Percentiles rank a stretch among this genome's conserved stretches.
These are phyloP conservation scores for Trichogramma pretiosum DNA, from an alignment of 1,140 invertebrate species.

Conservation along the genomic window DNA sequence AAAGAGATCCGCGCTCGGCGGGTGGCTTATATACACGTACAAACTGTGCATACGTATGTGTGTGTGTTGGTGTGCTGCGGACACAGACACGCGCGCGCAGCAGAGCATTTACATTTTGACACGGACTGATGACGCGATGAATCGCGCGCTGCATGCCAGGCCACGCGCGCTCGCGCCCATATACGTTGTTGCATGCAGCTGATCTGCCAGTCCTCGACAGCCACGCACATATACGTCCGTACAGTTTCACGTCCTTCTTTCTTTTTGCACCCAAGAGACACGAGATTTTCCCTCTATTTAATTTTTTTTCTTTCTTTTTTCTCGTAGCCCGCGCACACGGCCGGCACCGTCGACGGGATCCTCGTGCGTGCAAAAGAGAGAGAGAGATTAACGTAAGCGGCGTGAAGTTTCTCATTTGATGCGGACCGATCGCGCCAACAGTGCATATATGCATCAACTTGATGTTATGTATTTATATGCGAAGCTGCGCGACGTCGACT, in stretches of 20 bases:
- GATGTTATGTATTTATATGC: no score
- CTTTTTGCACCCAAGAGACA: no score
- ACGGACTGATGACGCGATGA: conserved; percentile 10
- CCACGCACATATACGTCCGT: no score
- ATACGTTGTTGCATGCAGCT: no score
- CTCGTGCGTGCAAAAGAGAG: no score
- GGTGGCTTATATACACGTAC: no score
- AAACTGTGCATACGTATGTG: no score
- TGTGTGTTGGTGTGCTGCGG: background rate
- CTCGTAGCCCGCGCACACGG: no score
- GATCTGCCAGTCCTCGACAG: no score
- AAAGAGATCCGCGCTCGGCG: background rate
- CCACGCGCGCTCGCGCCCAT: background rate
- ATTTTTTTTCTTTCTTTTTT: no score
- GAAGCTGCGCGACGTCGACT: background rate
- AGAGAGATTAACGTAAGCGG: conserved; percentile 8
- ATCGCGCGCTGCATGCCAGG: background rate
- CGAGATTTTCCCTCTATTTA: background rate
- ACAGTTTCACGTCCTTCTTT: background rate
- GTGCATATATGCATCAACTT: no score
- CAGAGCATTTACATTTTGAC: background rate
- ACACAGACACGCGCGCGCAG: background rate
- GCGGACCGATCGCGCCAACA: background rate
- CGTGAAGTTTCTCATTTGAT: conserved; percentile 8
- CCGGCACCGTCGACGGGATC: no score